These are phyloP conservation scores for Medauroidea extradentata DNA, from an alignment of 1,140 invertebrate species.

Conservation along the genomic window DNA sequence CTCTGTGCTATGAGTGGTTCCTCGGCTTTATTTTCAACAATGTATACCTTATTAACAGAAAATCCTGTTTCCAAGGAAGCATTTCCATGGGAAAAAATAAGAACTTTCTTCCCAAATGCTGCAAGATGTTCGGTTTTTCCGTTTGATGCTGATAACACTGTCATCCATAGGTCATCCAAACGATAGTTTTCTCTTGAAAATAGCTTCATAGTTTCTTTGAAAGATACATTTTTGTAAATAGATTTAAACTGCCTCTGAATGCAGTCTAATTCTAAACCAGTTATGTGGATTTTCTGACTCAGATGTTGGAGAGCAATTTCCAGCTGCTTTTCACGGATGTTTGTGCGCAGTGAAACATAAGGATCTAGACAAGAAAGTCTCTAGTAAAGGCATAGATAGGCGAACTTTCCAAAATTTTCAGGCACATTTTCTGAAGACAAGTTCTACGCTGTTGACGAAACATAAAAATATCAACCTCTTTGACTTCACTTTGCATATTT, in stretches of 20 bases:
- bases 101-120: slow-evolving; percentile 17
- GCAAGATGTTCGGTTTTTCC: slow-evolving; percentile 6
- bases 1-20: slow-evolving; percentile 20
- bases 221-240: background rate
- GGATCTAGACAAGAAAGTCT: slow-evolving; percentile 13
- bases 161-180: slow-evolving; percentile 15
- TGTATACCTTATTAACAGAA: slow-evolving; percentile 20
- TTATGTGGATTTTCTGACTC: background rate
- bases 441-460: slow-evolving; percentile 15
- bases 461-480: slow-evolving; percentile 6
- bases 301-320: background rate
- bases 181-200: slow-evolving; percentile 10
- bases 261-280: slow-evolving; percentile 1
- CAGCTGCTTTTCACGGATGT: background rate
- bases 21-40: slow-evolving; percentile 18
- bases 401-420: slow-evolving; percentile 9
- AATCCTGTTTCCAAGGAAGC: slow-evolving; percentile 12
- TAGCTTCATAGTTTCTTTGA: background rate
- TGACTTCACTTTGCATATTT: slow-evolving; percentile 4
- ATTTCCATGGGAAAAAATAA: slow-evolving; percentile 19
- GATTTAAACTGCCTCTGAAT: slow-evolving; percentile 7
- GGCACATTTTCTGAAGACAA: slow-evolving; percentile 10
- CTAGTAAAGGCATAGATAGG: background rate
- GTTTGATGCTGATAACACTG: background rate
- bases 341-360: background rate